A percentile compares a stretch with the other conserved stretches of the same genome.
phyloP scores from a whole-genome alignment of 2,113 vertebrate genomes.

The Dissostichus mawsoni region DNA sequence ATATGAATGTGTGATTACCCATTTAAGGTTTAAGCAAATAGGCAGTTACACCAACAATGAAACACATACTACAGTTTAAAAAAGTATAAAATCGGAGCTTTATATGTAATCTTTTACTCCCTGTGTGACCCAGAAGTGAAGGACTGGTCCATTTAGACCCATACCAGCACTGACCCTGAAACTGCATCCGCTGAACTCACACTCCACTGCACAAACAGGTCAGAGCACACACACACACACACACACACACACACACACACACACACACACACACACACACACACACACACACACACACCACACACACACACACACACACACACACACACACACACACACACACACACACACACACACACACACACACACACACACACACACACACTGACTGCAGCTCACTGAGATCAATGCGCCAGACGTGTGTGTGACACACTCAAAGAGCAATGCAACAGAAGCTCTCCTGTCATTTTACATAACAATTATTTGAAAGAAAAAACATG shows the following conservation, averaged over 20 bases:
- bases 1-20: no score
- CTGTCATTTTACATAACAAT: conserved; percentile 55
- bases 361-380: no score
- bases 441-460: conserved; percentile 27
- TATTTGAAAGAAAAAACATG: conserved; percentile 12
- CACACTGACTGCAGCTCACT: conserved; percentile 17
- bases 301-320: no score
- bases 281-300: no score
- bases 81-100: no score
- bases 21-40: no score
- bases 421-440: conserved; percentile 66
- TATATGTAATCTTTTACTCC: neutral
- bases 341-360: no score
- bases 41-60: no score
- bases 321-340: no score
- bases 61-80: no score
- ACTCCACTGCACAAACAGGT: conserved; percentile 82
- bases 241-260: conserved; percentile 19
- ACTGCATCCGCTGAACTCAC: conserved; percentile 78
- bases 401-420: conserved; percentile 74
- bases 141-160: conserved; percentile 78
- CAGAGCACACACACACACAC: conserved; percentile 63
- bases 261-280: no score
- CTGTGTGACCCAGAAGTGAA: conserved; percentile 57
- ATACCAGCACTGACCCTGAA: conserved; percentile 80